These are phyloP conservation scores for Rugalucina vietnamica DNA, from an alignment of 2,888 invertebrate species.

Conservation along the genomic window DNA sequence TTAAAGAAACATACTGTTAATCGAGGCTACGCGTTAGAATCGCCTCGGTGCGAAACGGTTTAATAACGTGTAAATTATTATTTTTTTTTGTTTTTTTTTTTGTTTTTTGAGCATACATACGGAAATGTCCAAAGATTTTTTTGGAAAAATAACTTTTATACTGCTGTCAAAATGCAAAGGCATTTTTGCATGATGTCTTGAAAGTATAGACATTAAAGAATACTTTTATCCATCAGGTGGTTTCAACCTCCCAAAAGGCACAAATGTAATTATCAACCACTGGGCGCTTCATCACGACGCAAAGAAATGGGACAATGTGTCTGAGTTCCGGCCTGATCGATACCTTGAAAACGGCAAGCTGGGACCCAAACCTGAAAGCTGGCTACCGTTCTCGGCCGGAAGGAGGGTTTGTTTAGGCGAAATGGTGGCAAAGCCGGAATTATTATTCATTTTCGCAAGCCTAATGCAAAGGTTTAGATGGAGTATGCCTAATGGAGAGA, in stretches of 20 bases:
- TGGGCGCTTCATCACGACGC: constrained; percentile 73
- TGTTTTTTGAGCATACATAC: no score
- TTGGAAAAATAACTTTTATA: no score
- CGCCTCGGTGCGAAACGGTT: no score
- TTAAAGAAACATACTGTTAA: no score
- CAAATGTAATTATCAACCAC: constrained; percentile 68
- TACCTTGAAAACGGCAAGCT: constrained; percentile 72
- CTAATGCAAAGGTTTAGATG: constrained; percentile 65
- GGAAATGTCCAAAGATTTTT: no score
- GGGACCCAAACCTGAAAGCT: constrained; percentile 68
- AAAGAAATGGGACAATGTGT: constrained; percentile 68
- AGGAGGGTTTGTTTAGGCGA: constrained; percentile 77
- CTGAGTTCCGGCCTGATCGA: constrained; percentile 72
- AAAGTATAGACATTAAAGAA: no score
- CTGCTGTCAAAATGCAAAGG: no score
- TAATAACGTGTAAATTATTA: no score
- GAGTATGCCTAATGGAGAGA: constrained; percentile 53
- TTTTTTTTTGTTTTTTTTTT: no score
- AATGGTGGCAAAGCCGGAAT: constrained; percentile 71
- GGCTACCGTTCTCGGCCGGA: constrained; percentile 77
- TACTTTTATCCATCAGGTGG: no score
- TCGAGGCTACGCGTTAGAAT: no score
- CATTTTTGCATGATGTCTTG: no score
- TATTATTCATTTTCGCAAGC: constrained; percentile 67
- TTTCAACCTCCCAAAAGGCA: constrained; percentile 72